A percentile compares a stretch with the other conserved stretches of the same genome.
Conservation (phyloP, 2,888 invertebrate genomes). For the Clostera curtula region DNA sequence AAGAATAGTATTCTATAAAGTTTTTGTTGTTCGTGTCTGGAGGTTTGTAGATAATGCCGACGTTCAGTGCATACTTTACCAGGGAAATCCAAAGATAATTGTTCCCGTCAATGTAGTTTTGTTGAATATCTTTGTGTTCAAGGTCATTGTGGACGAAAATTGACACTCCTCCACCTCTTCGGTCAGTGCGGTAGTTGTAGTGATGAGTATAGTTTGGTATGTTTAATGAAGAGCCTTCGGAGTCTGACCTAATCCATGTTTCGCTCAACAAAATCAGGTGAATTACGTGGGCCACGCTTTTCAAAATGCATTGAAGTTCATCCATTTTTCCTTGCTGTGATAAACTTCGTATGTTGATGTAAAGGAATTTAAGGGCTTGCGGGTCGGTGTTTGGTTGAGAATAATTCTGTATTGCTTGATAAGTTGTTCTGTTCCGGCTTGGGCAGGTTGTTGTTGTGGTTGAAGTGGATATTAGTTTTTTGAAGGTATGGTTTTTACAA, state of each 20-base stretch:
- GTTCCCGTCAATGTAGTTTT: not conserved
- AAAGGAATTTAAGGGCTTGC: too few relatives aligned
- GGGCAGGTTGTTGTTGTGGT: too few relatives aligned
- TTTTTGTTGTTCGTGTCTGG: not conserved
- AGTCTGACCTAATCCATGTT: not conserved
- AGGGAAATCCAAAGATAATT: not conserved
- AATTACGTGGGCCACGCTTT: too few relatives aligned
- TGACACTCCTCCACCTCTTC: slow-evolving; percentile 1
- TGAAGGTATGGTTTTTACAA: too few relatives aligned
- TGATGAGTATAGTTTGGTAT: not conserved
- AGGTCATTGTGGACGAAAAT: not conserved
- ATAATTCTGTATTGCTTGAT: too few relatives aligned
- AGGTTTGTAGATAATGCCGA: slow-evolving; percentile 1
- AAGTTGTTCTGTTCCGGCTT: too few relatives aligned
- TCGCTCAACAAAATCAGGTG: too few relatives aligned
- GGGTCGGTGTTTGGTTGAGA: too few relatives aligned
- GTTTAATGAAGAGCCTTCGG: not conserved
- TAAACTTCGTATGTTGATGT: too few relatives aligned
- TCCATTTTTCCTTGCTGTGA: too few relatives aligned
- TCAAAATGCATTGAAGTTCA: too few relatives aligned
- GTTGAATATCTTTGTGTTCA: not conserved
- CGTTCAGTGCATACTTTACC: not conserved
- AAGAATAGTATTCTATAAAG: not conserved
- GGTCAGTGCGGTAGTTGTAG: not conserved
- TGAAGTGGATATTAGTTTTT: too few relatives aligned